Percentiles rank a stretch among this genome's conserved stretches.
phyloP scores from a whole-genome alignment of 1,140 invertebrate species.

The Dinothrombium tinctorium region DNA sequence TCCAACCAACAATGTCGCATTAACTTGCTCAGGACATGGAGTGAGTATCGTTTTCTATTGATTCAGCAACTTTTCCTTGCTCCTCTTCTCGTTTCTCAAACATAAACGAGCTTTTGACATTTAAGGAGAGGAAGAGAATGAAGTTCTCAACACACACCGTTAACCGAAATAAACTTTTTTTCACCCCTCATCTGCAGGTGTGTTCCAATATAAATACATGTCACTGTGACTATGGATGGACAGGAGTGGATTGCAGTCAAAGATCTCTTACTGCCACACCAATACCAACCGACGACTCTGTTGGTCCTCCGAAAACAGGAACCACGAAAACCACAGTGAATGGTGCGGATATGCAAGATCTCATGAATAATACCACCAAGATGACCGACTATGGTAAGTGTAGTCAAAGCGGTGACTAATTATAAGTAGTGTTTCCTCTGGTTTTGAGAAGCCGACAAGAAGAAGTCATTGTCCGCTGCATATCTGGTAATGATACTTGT shows the following conservation, averaged over 20 bases:
- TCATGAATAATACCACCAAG: slow-evolving; percentile 12
- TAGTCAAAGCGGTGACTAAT: too few species aligned
- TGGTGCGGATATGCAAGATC: neutral
- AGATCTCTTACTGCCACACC: slow-evolving; percentile 22
- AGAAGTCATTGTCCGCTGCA: slow-evolving; percentile 59
- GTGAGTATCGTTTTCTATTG: too few species aligned
- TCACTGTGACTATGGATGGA: slow-evolving; percentile 68
- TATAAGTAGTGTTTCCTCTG: too few species aligned
- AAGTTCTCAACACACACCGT: too few species aligned
- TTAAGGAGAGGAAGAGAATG: too few species aligned
- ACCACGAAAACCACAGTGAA: neutral
- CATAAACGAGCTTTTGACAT: too few species aligned
- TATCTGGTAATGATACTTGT: slow-evolving; percentile 74
- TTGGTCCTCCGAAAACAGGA: neutral
- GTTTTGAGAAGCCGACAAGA: slow-evolving; percentile 10
- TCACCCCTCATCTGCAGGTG: slow-evolving; percentile 29
- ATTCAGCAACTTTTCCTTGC: too few species aligned
- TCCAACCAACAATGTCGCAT: slow-evolving; percentile 58
- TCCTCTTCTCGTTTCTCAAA: too few species aligned
- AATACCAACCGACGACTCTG: slow-evolving; percentile 9
- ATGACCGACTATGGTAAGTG: slow-evolving; percentile 14
- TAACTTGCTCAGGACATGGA: slow-evolving; percentile 77
- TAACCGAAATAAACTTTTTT: too few species aligned
- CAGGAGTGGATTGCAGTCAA: slow-evolving; percentile 62
- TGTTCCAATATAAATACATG: slow-evolving; percentile 83